Percentiles rank a stretch among this genome's conserved stretches.
Conservation (phyloP, 2,797 vertebrate genomes). For the Coranthus polyacanthus region DNA sequence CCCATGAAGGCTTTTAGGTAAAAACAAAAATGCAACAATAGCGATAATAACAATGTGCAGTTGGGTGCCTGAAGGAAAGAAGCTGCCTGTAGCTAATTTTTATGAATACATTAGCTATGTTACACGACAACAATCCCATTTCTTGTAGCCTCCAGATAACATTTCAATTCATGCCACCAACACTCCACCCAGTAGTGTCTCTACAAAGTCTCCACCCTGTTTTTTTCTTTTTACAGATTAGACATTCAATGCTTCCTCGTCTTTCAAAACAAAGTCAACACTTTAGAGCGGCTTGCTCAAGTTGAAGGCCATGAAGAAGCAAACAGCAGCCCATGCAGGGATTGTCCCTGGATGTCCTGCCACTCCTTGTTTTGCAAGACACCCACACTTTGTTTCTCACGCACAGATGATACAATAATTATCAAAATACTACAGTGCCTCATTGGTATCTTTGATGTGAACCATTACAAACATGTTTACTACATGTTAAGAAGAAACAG, state of each 20-base stretch:
- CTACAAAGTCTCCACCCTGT: conserved; percentile 16
- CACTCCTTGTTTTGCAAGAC: conserved; percentile 13
- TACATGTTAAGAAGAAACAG: conserved; percentile 71
- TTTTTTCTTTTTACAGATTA: conserved; percentile 37
- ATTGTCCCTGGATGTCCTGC: conserved; percentile 31
- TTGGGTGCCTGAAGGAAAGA: conserved; percentile 22
- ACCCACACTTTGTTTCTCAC: conserved; percentile 8
- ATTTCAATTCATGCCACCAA: conserved; percentile 15
- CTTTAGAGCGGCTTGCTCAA: conserved; percentile 14
- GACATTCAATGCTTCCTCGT: conserved; percentile 28
- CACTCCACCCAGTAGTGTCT: conserved; percentile 30
- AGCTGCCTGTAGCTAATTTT: conserved; percentile 4
- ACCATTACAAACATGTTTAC: not conserved
- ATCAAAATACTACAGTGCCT: conserved; percentile 1
- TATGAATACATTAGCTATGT: not conserved
- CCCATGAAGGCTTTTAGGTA: not conserved
- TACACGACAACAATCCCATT: not conserved
- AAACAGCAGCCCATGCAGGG: conserved; percentile 23
- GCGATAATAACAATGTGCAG: not conserved
- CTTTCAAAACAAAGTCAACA: conserved; percentile 42
- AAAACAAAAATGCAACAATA: not conserved
- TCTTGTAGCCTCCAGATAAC: conserved; percentile 5
- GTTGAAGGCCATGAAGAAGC: conserved; percentile 25
- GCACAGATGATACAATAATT: conserved; percentile 3
- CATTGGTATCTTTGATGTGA: not conserved